Base-by-base conservation (phyloP, 1,140 invertebrate species). In the Drosophila repleta region DNA sequence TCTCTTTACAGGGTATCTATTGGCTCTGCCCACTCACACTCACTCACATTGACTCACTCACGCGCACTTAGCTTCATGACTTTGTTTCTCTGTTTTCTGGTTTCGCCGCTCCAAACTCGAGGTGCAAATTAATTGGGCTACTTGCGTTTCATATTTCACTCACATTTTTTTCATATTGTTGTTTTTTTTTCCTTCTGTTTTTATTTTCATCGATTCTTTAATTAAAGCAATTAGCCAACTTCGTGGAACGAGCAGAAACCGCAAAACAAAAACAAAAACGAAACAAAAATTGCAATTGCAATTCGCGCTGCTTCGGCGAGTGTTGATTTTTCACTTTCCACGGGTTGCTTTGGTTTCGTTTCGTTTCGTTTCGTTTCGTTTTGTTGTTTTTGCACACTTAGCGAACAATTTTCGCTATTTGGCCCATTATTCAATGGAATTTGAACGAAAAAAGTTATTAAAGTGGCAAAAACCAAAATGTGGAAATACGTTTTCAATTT, bases 141-240 rank as follows among this genome's bases (percentile, higher is more conserved):
- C 64, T 51, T 56, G 35, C 52, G 71, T 74, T 63, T 69, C 35
- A 37, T 67, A 49, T 68, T 68, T 53, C 32, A 32, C 39, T 41
- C 39, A 17, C 17, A 41, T 41, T 41, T 41, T 48, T 37, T 55
- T 61, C n/a, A n/a, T n/a, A n/a, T n/a, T n/a, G n/a, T n/a, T n/a
- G n/a, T n/a, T n/a, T n/a, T 41, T 41, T 41, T 48, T 37, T 55
- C 56, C 66, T 72, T 35, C 64, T 48, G 39, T 39, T 66, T 52
- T 66, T 53, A 35, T 66, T 66, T 69, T 32, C 60, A 77, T 78
- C 65, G 70, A 82, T 78, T 82, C 74, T 78, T 74, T 66, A 83
- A 78, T 83, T 82, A 83, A 66, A 70, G 74, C 79, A 82, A 82
- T 82, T 83, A 83, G 79, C 79, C 65, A 78, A 71, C 70, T 75